phyloP scores from a whole-genome alignment of 2,888 invertebrate species.

The Latheticus oryzae region DNA sequence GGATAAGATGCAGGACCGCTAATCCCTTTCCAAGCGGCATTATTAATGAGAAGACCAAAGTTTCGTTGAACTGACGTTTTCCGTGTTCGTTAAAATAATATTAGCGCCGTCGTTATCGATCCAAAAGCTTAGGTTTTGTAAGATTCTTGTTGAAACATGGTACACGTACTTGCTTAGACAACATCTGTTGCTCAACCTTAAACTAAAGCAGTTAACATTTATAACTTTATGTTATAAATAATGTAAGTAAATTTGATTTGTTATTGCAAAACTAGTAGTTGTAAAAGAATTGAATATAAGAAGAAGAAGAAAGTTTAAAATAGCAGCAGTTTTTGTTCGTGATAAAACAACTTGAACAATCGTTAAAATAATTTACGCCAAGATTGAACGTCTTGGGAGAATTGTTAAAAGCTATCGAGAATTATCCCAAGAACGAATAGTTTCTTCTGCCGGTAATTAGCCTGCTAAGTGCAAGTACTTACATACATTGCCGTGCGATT shows the following conservation, averaged over 20 bases:
- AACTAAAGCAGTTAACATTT: too few species aligned
- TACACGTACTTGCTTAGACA: too few species aligned
- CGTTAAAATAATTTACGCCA: neutral
- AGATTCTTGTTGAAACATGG: too few species aligned
- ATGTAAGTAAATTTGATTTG: too few species aligned
- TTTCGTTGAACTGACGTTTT: slow-evolving; percentile 53
- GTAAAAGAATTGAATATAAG: too few species aligned
- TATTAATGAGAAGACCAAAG: slow-evolving; percentile 58
- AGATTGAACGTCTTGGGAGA: slow-evolving; percentile 5
- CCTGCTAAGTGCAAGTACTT: slow-evolving; percentile 44
- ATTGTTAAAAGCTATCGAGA: slow-evolving; percentile 18
- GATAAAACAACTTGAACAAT: neutral
- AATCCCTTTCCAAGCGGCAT: slow-evolving; percentile 57
- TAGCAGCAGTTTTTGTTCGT: neutral
- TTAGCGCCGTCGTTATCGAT: slow-evolving; percentile 54
- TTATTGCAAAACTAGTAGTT: too few species aligned
- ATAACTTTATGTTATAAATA: too few species aligned
- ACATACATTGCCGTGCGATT: slow-evolving; percentile 41
- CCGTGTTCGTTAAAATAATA: slow-evolving; percentile 53
- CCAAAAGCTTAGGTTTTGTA: too few species aligned
- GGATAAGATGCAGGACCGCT: slow-evolving; percentile 53
- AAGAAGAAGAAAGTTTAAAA: too few species aligned
- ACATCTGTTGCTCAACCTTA: too few species aligned
- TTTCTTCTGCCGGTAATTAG: slow-evolving; percentile 45
- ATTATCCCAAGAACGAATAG: slow-evolving; percentile 10